These are phyloP conservation scores for Hermaeophaga mercurialis DNA, from an alignment of 2,888 invertebrate species.

Conservation along the genomic window DNA sequence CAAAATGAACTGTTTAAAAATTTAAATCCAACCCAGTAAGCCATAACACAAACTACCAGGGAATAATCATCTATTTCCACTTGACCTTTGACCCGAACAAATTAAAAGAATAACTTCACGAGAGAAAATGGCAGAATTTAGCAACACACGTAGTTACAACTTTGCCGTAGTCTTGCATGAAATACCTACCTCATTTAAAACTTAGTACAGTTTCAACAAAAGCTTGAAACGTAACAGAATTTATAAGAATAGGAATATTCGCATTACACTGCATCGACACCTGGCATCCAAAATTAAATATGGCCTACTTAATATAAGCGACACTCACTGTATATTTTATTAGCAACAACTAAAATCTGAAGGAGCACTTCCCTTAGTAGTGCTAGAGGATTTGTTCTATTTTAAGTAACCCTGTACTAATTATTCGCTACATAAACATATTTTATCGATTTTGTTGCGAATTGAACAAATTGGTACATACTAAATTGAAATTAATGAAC, in stretches of 20 bases:
- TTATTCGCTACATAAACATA: too few relatives aligned
- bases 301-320: slow-evolving; percentile 44
- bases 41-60: slow-evolving; percentile 6
- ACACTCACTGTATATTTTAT: not conserved
- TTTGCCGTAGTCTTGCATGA: slow-evolving; percentile 9
- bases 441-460: too few relatives aligned
- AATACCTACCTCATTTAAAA: too few relatives aligned
- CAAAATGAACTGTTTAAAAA: not conserved
- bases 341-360: too few relatives aligned
- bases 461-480: too few relatives aligned
- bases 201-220: slow-evolving; percentile 32
- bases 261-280: slow-evolving; percentile 14
- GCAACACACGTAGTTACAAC: slow-evolving; percentile 6
- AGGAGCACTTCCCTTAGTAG: too few relatives aligned
- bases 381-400: too few relatives aligned
- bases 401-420: too few relatives aligned
- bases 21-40: not conserved
- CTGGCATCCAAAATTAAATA: slow-evolving; percentile 51
- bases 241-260: slow-evolving; percentile 35
- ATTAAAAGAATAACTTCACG: slow-evolving; percentile 18
- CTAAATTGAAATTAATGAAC: too few relatives aligned
- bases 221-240: slow-evolving; percentile 23
- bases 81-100: slow-evolving; percentile 25
- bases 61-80: slow-evolving; percentile 24
- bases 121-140: slow-evolving; percentile 22